Base-by-base conservation (phyloP, 2,113 vertebrate genomes). In the Prionailurus bengalensis region DNA sequence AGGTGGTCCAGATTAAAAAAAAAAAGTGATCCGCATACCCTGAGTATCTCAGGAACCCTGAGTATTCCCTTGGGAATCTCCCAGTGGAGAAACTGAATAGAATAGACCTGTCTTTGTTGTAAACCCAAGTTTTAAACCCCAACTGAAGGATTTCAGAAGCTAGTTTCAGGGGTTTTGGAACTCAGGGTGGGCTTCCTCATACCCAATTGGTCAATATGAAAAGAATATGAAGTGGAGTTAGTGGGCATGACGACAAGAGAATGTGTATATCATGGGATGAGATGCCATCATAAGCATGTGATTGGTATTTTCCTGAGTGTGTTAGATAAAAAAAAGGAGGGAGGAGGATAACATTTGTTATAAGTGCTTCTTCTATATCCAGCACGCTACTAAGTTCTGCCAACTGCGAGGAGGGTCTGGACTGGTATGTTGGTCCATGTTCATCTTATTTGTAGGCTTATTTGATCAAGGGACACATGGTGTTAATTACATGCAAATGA, bases 381-480 rank as follows among this genome's bases (percentile, higher is more conserved):
- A 58, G 31, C 31, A 21, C 2, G 29, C 19, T 25, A 3, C 63
- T 45, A 12, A 82, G 25, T 53, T 70, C 42, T 48, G 21, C 65
- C 76, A 68, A 12, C 31, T 10, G 31, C 58, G 55, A 94, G 79
- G 61, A 89, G 39, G 19, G 1, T 71, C 92, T 39, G 51, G 33
- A 65, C 36, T 53, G 66, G 36, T n/a, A 5, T 68, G 23, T 48
- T 82, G 78, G 66, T 70, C 33, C 51, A 19, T 33, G 65, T 84
- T 82, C 58, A 29, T 85, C 55, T 96, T 74, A 82, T 39, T 51
- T 55, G 19, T 61, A 78, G 85, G 17, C 51, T 94, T 88, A 36
- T 42, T 85, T 86, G 94, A 89, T 91, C 58, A 39, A n/a, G 86
- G 39, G 61, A 91, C 91, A 95, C 31, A 23, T 96, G 82, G 81